Conservation (phyloP, 2,888 invertebrate genomes). For the Acronicta leporina region DNA sequence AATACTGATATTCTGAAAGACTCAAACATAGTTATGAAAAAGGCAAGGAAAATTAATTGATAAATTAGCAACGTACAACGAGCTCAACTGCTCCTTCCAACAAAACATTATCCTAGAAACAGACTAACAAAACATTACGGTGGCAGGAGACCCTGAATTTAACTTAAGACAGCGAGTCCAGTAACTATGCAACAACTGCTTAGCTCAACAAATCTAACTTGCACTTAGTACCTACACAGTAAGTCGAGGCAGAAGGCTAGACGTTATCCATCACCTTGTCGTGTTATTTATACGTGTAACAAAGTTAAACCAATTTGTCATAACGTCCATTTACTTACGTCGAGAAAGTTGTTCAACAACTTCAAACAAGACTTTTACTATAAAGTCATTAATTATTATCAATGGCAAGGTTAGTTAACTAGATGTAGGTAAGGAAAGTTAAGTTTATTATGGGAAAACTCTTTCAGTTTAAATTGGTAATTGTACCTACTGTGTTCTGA, state of each 20-base stretch:
- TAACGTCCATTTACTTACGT: conserved; percentile 53
- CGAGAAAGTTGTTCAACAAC: conserved; percentile 48
- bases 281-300: conserved; percentile 42
- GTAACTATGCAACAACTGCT: conserved; percentile 40
- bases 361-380: conserved; percentile 41
- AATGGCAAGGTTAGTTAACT: conserved; percentile 22
- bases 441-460: conserved; percentile 1
- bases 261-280: conserved; percentile 49
- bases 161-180: conserved; percentile 9
- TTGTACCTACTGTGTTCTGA: too few relatives aligned
- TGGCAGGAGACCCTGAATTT: conserved; percentile 5
- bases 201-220: conserved; percentile 44
- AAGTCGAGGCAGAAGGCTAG: conserved; percentile 15
- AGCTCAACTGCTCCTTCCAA: not conserved
- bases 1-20: too few relatives aligned
- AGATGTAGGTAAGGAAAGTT: conserved; percentile 6
- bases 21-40: too few relatives aligned
- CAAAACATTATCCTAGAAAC: not conserved
- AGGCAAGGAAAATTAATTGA: too few relatives aligned
- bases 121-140: not conserved
- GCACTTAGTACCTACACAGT: conserved; percentile 35
- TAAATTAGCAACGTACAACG: too few relatives aligned
- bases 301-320: conserved; percentile 54
- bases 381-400: conserved; percentile 49
- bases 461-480: too few relatives aligned